Conservation (phyloP, 2,888 invertebrate species). For the Cheilosia vernalis region DNA sequence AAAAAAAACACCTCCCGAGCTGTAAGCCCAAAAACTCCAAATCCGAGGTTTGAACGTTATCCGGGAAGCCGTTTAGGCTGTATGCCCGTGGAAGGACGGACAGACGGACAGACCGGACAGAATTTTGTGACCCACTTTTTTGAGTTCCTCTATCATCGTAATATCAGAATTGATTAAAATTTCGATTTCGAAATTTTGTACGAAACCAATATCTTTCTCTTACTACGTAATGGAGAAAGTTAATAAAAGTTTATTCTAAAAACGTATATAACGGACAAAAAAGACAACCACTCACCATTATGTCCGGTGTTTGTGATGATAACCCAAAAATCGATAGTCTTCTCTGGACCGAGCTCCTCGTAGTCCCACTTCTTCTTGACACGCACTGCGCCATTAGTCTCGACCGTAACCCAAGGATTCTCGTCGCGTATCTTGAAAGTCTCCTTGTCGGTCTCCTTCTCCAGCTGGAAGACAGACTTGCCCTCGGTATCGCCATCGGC, state of each 20-base stretch:
- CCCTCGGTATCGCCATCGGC: conserved; percentile 95
- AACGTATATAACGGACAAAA: background rate
- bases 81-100: too few relatives aligned
- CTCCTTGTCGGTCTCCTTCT: conserved; percentile 95
- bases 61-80: too few relatives aligned
- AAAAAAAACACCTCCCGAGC: too few relatives aligned
- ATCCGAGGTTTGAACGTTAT: too few relatives aligned
- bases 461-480: conserved; percentile 93
- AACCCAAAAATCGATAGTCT: conserved; percentile 98
- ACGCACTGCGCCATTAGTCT: conserved; percentile 94
- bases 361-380: conserved; percentile 99
- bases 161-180: too few relatives aligned
- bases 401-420: conserved; percentile 97
- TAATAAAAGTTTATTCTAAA: background rate
- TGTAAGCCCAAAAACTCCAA: too few relatives aligned
- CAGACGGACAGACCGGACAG: too few relatives aligned
- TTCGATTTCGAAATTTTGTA: too few relatives aligned
- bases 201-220: too few relatives aligned
- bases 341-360: conserved; percentile 96
- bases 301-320: conserved; percentile 95
- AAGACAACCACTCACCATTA: conserved; percentile 87
- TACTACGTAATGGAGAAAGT: too few relatives aligned
- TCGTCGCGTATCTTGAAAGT: conserved; percentile 96
- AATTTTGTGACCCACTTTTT: too few relatives aligned
- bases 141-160: too few relatives aligned